These are phyloP conservation scores for Fopius arisanus DNA, from an alignment of 1,140 invertebrate genomes.

Conservation along the genomic window DNA sequence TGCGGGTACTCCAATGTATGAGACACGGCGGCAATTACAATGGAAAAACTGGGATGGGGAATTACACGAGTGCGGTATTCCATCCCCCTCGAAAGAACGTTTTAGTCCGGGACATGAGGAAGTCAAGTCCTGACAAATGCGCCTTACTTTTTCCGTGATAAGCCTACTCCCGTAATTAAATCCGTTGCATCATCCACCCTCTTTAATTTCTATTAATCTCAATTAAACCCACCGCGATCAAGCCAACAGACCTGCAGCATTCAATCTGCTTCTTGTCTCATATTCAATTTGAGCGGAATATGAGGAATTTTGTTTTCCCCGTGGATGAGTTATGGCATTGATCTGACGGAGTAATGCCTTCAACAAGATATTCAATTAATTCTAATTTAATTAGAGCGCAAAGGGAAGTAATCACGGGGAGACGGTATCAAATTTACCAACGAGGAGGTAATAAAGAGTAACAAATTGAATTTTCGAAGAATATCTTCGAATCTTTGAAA, in stretches of 20 bases:
- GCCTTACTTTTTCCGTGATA: not conserved
- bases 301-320: too few species aligned
- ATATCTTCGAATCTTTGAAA: too few species aligned
- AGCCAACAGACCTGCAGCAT: not conserved
- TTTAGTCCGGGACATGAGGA: not conserved
- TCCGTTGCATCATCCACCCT: not conserved
- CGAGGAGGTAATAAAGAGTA: too few species aligned
- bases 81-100: not conserved
- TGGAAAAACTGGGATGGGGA: conserved; percentile 46
- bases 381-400: too few species aligned
- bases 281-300: not conserved
- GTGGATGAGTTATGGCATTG: too few species aligned
- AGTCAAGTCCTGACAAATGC: not conserved
- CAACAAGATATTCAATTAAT: too few species aligned
- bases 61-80: conserved; percentile 43
- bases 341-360: too few species aligned
- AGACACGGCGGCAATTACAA: conserved; percentile 35
- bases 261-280: not conserved
- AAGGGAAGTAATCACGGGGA: too few species aligned
- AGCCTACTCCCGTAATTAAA: not conserved
- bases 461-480: too few species aligned
- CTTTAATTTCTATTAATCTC: not conserved
- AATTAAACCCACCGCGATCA: not conserved
- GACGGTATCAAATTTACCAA: too few species aligned
- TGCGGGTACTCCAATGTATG: conserved; percentile 16